These are phyloP conservation scores for Clistopyga incitator DNA, from an alignment of 2,888 invertebrate genomes.

Conservation along the genomic window DNA sequence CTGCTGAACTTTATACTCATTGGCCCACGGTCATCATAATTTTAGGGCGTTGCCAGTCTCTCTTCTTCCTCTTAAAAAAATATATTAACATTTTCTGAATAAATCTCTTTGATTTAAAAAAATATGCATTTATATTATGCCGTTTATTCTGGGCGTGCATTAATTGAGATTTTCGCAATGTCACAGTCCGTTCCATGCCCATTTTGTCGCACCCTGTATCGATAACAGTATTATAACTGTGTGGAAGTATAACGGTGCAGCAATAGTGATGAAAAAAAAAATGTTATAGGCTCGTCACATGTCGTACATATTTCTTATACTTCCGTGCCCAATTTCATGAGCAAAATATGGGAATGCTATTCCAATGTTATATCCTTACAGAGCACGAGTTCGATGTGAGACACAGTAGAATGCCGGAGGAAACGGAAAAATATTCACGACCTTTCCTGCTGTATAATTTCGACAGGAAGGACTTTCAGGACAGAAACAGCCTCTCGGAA, in stretches of 20 bases:
- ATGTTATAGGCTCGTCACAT: not conserved
- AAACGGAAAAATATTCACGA: conserved; percentile 33
- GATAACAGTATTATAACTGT: too few species aligned
- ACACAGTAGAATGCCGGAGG: conserved; percentile 2
- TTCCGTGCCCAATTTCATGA: not conserved
- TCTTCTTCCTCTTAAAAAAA: too few species aligned
- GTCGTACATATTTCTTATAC: conserved; percentile 6
- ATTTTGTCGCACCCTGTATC: too few species aligned
- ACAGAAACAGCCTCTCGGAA: conserved; percentile 27
- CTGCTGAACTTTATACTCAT: too few species aligned
- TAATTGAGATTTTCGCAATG: too few species aligned
- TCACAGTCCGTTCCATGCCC: too few species aligned
- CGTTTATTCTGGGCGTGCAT: too few species aligned
- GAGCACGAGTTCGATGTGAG: conserved; percentile 28
- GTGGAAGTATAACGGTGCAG: not conserved
- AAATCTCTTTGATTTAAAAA: too few species aligned
- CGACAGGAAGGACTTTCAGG: conserved; percentile 17
- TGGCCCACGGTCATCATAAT: too few species aligned
- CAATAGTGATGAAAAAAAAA: not conserved
- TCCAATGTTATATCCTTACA: not conserved
- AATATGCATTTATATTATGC: too few species aligned
- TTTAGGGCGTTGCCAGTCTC: too few species aligned
- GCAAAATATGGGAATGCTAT: conserved; percentile 2
- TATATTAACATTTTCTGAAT: too few species aligned
- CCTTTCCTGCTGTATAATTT: conserved; percentile 32